Base-by-base conservation (phyloP, 1,140 invertebrate species). In the Scaptomyza pallida region DNA sequence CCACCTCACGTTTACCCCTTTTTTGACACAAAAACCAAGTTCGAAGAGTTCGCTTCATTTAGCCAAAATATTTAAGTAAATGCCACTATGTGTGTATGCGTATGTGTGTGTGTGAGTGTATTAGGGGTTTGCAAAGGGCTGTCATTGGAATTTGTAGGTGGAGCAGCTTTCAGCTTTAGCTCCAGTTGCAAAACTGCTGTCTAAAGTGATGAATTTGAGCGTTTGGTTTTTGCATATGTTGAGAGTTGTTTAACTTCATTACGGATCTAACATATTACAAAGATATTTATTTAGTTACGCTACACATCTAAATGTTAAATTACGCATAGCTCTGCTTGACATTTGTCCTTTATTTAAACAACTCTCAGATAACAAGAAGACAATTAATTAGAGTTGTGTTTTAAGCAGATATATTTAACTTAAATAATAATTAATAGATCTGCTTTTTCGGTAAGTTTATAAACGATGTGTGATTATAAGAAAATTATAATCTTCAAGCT, bases 171-270 rank as follows among this genome's bases (percentile, higher is more conserved):
- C n/a, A n/a, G n/a, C n/a, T n/a, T n/a, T 26, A 43, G 35, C 45
- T 43, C 13, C 33, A 21, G 19, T 12, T 41, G 5, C 13, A 19
- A 44, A n/a, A 12, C 59, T 61, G 68, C 72, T 71, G 73, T 77
- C 77, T 81, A 61, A 75, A 77, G 81, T 85, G 82, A 86, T 86
- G 81, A 81, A 86, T 81, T 81, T 75, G 77, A 68, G 59, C 56
- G 86, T 50, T 74, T 63, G 57, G 57, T 16, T 68, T 73, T 73
- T 64, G 63, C 45, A 57, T 71, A 44, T 60, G 48, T 33, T 54
- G 41, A 35, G 41, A 41, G 55, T 52, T 30, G 55, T 45, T 30
- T 30, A 12, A 23, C 33, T 47, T 35, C 19, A 44, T 64, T 33
- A 13, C 63, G 37, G 37, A n/a, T 65, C 12, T 9, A 17, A 13